phyloP scores from a whole-genome alignment of 2,888 invertebrate genomes.

The Halictus ligatus region DNA sequence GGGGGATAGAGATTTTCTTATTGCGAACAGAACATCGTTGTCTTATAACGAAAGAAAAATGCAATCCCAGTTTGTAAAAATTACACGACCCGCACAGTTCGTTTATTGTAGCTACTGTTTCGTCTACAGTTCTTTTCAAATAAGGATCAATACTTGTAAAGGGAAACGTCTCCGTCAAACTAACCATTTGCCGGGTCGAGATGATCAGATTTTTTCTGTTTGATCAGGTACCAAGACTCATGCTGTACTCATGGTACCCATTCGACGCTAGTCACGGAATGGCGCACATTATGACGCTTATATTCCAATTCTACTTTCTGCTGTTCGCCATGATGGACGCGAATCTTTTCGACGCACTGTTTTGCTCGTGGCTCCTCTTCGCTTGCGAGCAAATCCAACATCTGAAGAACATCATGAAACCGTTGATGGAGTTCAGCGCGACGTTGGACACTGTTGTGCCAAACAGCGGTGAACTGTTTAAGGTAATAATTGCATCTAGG shows the following conservation, averaged over 20 bases:
- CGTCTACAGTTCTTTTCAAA: neutral
- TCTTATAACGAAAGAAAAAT: too few species aligned
- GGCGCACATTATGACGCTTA: constrained; percentile 88
- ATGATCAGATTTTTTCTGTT: neutral
- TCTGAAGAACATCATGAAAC: constrained; percentile 94
- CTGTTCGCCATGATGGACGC: constrained; percentile 87
- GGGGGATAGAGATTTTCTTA: too few species aligned
- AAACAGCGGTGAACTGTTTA: constrained; percentile 85
- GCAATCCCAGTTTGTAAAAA: too few species aligned
- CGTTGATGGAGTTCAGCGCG: constrained; percentile 94
- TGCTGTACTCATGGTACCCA: constrained; percentile 92
- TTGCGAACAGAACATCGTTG: too few species aligned
- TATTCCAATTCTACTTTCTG: constrained; percentile 90
- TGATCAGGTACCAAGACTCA: constrained; percentile 87
- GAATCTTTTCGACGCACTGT: constrained; percentile 89
- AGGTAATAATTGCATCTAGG: constrained; percentile 66
- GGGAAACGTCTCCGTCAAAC: neutral
- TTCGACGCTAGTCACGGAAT: constrained; percentile 90
- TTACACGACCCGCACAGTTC: too few species aligned
- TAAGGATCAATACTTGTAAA: neutral
- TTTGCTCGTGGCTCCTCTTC: constrained; percentile 94
- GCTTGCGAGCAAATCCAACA: constrained; percentile 95
- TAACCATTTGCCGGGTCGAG: neutral
- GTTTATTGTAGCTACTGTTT: neutral
- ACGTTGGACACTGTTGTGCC: constrained; percentile 91